Conservation (phyloP, 2,888 invertebrate species). For the Erebia ligea region DNA sequence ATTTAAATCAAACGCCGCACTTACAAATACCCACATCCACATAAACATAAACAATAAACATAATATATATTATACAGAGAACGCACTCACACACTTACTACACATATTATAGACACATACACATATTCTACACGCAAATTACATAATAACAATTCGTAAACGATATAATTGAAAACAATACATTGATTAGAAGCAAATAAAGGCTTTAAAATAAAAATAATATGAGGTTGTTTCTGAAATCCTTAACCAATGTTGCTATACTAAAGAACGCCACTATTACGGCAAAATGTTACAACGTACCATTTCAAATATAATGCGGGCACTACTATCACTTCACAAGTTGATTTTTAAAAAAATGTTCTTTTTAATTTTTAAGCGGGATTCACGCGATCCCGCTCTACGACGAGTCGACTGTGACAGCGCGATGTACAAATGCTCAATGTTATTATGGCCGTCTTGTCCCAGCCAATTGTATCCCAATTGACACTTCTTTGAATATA, state of each 20-base stretch:
- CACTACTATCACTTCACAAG: constrained; percentile 33
- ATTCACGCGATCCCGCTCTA: constrained; percentile 33
- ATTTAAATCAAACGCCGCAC: no score
- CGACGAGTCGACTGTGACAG: constrained; percentile 33
- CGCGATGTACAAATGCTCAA: constrained; percentile 45
- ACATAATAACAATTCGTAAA: no score
- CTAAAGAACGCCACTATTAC: constrained; percentile 17
- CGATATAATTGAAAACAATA: no score
- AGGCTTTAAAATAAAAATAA: no score
- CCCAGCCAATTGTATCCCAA: constrained; percentile 59
- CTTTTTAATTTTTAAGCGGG: constrained; percentile 30
- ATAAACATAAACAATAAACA: no score
- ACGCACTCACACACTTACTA: background rate
- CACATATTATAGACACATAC: background rate
- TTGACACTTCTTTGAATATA: constrained; percentile 43
- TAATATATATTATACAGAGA: no score
- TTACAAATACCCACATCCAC: no score
- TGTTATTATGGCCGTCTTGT: constrained; percentile 48
- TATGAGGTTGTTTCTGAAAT: background rate
- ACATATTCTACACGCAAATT: background rate
- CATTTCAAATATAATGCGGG: constrained; percentile 28
- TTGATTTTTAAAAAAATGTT: constrained; percentile 11
- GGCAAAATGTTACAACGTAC: constrained; percentile 33
- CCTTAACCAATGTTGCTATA: background rate
- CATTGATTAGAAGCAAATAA: no score